phyloP scores from a whole-genome alignment of 2,113 vertebrate genomes.

The Lathamus discolor region DNA sequence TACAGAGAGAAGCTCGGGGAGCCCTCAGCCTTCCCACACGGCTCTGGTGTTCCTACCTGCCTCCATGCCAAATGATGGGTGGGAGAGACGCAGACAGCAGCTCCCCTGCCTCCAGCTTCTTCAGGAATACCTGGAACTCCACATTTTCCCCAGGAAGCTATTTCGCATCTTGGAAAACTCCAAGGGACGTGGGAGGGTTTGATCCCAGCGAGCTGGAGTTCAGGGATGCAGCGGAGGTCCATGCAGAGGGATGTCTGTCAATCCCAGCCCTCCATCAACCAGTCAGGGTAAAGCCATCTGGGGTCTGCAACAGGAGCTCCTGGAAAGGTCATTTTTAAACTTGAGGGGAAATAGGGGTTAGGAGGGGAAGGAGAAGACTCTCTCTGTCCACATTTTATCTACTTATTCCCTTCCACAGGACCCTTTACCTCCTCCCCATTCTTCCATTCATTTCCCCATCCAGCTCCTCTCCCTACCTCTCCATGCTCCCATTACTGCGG shows the following conservation, averaged over 20 bases:
- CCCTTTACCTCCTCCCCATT: not conserved
- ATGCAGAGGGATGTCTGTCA: rapidly evolving
- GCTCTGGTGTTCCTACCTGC: not conserved
- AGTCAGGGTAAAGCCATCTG: rapidly evolving
- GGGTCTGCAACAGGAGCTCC: not conserved
- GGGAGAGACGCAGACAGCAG: rapidly evolving
- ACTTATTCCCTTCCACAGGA: not conserved
- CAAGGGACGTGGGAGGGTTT: not conserved
- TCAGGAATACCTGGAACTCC: not conserved
- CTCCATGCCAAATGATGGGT: not conserved
- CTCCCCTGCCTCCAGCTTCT: not conserved
- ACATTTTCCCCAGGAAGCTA: rapidly evolving
- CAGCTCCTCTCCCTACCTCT: not conserved
- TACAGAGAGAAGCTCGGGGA: not conserved
- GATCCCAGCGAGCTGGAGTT: not conserved
- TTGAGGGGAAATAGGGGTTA: not conserved
- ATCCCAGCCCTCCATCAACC: not conserved
- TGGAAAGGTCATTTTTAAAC: not conserved
- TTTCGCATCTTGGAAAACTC: not conserved
- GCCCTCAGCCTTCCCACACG: rapidly evolving
- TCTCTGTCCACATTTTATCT: not conserved
- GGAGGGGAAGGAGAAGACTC: not conserved
- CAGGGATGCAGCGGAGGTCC: not conserved
- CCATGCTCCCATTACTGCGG: rapidly evolving
- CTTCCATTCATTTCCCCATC: not conserved